phyloP scores from a whole-genome alignment of 1,140 invertebrate species.

The Gonioctena quinquepunctata region DNA sequence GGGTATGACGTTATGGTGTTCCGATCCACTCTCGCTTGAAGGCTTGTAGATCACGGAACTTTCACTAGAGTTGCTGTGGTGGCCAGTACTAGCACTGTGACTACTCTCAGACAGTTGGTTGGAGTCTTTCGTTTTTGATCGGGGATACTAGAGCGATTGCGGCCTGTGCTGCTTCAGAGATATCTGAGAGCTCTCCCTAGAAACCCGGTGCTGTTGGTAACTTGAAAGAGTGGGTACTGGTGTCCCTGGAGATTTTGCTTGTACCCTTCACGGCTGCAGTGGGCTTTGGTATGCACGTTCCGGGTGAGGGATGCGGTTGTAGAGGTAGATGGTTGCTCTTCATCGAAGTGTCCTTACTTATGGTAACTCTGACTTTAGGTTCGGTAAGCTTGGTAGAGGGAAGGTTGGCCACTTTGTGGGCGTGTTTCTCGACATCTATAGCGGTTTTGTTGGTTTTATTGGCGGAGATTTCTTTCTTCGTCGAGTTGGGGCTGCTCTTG shows the following conservation, averaged over 20 bases:
- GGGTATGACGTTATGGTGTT: slow-evolving; percentile 58
- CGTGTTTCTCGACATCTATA: slow-evolving; percentile 51
- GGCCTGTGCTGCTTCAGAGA: slow-evolving; percentile 55
- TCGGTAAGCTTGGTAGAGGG: slow-evolving; percentile 46
- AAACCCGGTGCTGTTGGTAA: slow-evolving; percentile 29
- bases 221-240: slow-evolving; percentile 25
- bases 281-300: slow-evolving; percentile 84
- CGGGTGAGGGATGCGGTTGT: slow-evolving; percentile 17
- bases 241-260: slow-evolving; percentile 59
- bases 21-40: slow-evolving; percentile 68
- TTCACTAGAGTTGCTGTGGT: slow-evolving; percentile 66
- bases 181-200: slow-evolving; percentile 46
- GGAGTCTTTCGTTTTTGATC: slow-evolving; percentile 59
- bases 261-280: slow-evolving; percentile 89
- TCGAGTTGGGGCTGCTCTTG: slow-evolving; percentile 42
- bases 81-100: slow-evolving; percentile 57
- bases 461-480: slow-evolving; percentile 44
- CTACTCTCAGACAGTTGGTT: slow-evolving; percentile 40
- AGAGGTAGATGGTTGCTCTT: slow-evolving; percentile 18
- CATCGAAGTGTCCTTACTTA: slow-evolving; percentile 26
- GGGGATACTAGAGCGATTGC: slow-evolving; percentile 76
- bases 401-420: slow-evolving; percentile 48
- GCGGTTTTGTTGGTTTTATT: slow-evolving; percentile 37
- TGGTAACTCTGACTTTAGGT: slow-evolving; percentile 46
- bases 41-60: slow-evolving; percentile 71